Evolutionary conservation across 2,888 invertebrate genomes (phyloP).

Genomic region (Drosophila vallismaia): DNA sequence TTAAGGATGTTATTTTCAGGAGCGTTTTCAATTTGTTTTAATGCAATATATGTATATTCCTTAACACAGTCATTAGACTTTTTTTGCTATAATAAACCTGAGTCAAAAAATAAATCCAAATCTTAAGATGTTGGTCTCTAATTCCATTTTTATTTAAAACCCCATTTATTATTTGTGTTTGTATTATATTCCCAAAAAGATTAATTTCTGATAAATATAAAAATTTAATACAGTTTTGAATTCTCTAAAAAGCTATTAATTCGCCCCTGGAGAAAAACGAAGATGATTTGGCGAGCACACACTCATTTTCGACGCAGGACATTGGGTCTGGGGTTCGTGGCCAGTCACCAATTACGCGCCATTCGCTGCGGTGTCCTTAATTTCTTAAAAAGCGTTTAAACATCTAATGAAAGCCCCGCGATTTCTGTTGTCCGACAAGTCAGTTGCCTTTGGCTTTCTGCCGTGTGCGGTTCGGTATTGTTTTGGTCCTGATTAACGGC

Average conservation of each 20-base stretch:
- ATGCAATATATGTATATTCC: too few species aligned
- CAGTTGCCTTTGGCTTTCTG: slow-evolving; percentile 76
- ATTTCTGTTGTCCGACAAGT: slow-evolving; percentile 59
- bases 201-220: too few species aligned
- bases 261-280: slow-evolving; percentile 15
- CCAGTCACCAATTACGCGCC: slow-evolving; percentile 75
- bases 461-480: slow-evolving; percentile 62
- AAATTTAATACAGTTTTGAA: too few species aligned
- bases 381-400: slow-evolving; percentile 79
- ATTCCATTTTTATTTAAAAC: background rate
- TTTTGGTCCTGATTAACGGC: slow-evolving; percentile 9
- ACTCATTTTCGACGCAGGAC: slow-evolving; percentile 29
- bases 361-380: slow-evolving; percentile 73
- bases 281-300: slow-evolving; percentile 21
- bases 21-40: slow-evolving; percentile 15
- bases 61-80: too few species aligned
- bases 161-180: background rate
- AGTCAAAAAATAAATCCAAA: too few species aligned
- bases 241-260: background rate
- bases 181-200: background rate
- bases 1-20: slow-evolving; percentile 59
- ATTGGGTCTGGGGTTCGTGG: slow-evolving; percentile 28
- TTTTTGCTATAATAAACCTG: too few species aligned
- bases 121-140: background rate
- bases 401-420: slow-evolving; percentile 72